Evolutionary conservation across 2,888 invertebrate species (phyloP), one percentile per base, ranked within the genome.

Genomic region (Nomada lathburiana): DNA sequence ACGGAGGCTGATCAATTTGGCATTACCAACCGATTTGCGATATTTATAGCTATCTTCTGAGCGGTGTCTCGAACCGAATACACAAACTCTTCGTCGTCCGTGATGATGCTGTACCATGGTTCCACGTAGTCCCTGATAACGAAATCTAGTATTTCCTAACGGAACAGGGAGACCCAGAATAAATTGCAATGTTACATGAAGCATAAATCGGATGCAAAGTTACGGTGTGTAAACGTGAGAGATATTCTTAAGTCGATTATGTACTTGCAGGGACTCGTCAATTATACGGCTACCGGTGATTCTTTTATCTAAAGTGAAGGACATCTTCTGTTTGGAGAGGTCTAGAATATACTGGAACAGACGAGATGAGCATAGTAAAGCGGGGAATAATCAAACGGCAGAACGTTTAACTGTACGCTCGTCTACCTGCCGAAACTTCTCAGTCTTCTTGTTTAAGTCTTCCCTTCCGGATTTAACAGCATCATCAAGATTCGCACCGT

Each of bases 271-370:
- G 88, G 97, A 97, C 90, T 97, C 97, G 94, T 98, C 98, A 80
- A 98, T 98, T 50, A 97, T 95, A 90, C 97, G 97, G 90, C 98
- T 97, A 42, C 98, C 98, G 36, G 98, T 98, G 84, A 98, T 96
- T 90, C 98, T 94, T 86, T 91, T 94, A 90, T 96, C 95, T 75
- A 94, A 92, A 89, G 94, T 95, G 80, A 92, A 93, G 75, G 89
- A 92, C 88, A 91, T 89, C 85, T 92, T 94, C 80, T 90, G 89
- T 76, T 90, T 91, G 62, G 93, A 93, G 76, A 92, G 77, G 50
- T 92, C 89, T 68, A 91, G 85, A 75, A 93, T 87, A 84, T 88
- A 88, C 92, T 93, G 78, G 18, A 87, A 89, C 67, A 42, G 9
- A 4, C 47, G 50, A 26, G 7, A 67, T 11, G 0, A 1, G 3